These are phyloP conservation scores for Strigamia maritima DNA, from an alignment of 2,888 invertebrate genomes.

Conservation along the genomic window DNA sequence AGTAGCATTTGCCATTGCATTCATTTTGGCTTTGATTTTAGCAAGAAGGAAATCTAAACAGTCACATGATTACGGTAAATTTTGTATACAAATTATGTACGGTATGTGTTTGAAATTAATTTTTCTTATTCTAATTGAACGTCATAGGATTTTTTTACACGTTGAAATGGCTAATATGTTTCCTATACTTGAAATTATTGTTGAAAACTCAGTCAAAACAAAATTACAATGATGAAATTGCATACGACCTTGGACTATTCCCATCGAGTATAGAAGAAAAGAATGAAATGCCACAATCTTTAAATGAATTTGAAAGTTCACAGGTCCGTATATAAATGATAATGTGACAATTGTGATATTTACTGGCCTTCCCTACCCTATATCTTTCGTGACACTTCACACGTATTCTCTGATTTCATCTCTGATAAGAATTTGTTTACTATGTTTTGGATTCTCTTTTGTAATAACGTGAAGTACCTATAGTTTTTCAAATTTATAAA, in stretches of 20 bases:
- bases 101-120: no score
- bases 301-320: not conserved
- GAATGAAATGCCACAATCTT: not conserved
- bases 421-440: no score
- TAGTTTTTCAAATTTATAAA: no score
- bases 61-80: not conserved
- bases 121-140: not conserved
- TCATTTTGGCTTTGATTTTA: not conserved
- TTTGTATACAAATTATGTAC: not conserved
- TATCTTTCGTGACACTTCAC: no score
- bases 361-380: not conserved
- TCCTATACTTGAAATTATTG: not conserved
- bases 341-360: not conserved
- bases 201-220: not conserved
- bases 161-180: constrained; percentile 6
- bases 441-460: no score
- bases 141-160: not conserved
- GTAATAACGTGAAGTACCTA: no score
- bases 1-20: not conserved
- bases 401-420: no score
- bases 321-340: not conserved
- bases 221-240: not conserved
- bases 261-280: not conserved
- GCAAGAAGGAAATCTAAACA: not conserved
- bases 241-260: not conserved